Base-by-base conservation (phyloP, 1,140 invertebrate genomes). In the Phortica variegata region DNA sequence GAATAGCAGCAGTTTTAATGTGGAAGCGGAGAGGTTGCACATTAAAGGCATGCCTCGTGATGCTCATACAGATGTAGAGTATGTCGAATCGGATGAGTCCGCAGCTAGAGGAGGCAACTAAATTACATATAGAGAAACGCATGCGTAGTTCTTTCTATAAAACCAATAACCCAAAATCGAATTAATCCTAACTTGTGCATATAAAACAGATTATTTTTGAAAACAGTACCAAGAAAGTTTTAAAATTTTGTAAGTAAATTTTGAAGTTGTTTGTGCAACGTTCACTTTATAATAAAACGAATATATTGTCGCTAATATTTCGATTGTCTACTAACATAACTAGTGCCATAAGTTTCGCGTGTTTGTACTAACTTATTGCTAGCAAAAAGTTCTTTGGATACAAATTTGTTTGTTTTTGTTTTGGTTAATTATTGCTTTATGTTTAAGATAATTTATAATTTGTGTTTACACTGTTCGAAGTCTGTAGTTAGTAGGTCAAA, bases 21-120 rank as follows among this genome's bases (percentile, higher is more conserved):
- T 63, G 9, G 71, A 79, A 13, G 63, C 75, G 12, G 79, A 82
- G 57, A 69, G 73, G 43, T 54, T 77, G 53, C 79, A 82, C 56
- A 59, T 81, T 6, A 82, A 81, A 61, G 76, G 76, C 42, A 55
- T 56, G 42, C 60, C 70, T 43, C 49, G 52, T 43, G 77, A 79
- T 47, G 59, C 56, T 10, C 48, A 65, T 32, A 82, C 81, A 17
- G 82, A 83, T 56, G 56, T 79, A 37, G 81, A 82, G 56, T 80
- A 81, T 56, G 56, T 81, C 20, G 77, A 77, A 37, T 70, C 65
- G 15, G 72, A 75, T 49, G 70, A 73, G 43, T 70, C 70, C 34
- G 60, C 56, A 12, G 62, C 70, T 21, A 54, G 56, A 53, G 70
- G 60, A 48, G 56, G 60, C 60, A 73, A 73, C 43, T 73, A 41